Evolutionary conservation across 2,797 vertebrate species (phyloP).

Genomic region (Carduelis carduelis): DNA sequence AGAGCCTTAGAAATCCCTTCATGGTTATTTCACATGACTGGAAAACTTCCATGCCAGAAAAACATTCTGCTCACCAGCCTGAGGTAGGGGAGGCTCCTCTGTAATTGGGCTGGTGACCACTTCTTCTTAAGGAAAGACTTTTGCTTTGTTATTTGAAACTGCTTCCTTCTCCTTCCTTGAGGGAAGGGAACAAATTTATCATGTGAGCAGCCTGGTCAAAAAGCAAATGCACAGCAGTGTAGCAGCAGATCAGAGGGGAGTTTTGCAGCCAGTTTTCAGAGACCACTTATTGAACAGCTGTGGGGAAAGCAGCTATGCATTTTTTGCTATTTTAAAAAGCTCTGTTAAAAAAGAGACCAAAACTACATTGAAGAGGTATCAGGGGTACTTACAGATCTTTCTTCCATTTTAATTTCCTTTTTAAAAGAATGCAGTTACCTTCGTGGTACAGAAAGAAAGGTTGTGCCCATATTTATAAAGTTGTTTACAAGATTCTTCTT

Average conservation of each 20-base stretch:
- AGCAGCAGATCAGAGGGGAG: neutral
- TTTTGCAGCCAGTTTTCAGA: neutral
- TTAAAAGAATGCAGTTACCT: neutral
- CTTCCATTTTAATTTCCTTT: neutral
- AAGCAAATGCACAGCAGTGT: neutral
- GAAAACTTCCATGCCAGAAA: neutral
- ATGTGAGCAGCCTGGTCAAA: neutral
- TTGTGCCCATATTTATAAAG: neutral
- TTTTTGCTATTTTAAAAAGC: neutral
- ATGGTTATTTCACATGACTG: neutral
- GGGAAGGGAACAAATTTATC: neutral
- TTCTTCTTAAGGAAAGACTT: neutral
- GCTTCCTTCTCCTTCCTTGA: neutral
- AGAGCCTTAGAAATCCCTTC: neutral
- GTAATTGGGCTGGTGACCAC: neutral
- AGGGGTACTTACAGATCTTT: neutral
- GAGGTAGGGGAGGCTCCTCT: slow-evolving; percentile 8
- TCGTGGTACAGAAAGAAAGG: neutral
- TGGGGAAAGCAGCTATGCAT: neutral
- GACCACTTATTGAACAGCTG: neutral
- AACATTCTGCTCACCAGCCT: neutral
- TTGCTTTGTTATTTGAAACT: neutral
- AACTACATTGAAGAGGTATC: neutral
- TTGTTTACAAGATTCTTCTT: neutral
- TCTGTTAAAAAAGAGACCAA: neutral